These are phyloP conservation scores for Cacatua alba DNA, from an alignment of 2,113 vertebrate genomes.

Conservation along the genomic window DNA sequence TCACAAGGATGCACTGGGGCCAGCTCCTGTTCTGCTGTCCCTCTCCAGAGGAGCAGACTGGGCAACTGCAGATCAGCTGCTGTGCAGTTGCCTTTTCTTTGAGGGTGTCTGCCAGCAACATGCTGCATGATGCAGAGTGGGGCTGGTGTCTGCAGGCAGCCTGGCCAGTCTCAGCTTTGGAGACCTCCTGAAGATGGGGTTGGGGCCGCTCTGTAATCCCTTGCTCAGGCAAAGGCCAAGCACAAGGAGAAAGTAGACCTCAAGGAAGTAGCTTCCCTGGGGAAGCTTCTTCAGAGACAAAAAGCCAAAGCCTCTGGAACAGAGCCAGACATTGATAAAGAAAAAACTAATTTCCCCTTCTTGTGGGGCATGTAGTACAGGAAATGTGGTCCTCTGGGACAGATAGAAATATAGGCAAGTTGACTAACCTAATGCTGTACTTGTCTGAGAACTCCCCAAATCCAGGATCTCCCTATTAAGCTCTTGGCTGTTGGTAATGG, in stretches of 20 bases:
- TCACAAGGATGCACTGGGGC: rapidly evolving
- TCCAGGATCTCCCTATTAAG: not conserved
- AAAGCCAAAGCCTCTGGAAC: not conserved
- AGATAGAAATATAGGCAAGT: not conserved
- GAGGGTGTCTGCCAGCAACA: not conserved
- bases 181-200: not conserved
- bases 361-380: not conserved
- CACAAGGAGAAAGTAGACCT: not conserved
- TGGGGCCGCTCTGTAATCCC: not conserved
- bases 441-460: not conserved
- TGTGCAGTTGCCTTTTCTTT: not conserved
- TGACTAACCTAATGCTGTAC: not conserved
- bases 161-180: not conserved
- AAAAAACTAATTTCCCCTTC: conserved; percentile 10
- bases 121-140: not conserved
- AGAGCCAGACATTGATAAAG: not conserved
- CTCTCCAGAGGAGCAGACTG: not conserved
- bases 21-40: not conserved
- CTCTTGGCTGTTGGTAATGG: not conserved
- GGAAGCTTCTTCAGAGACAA: not conserved
- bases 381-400: not conserved
- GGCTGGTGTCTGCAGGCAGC: not conserved
- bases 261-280: not conserved
- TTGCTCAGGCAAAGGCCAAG: not conserved
- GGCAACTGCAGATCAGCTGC: not conserved